Conservation (phyloP, 2,113 vertebrate genomes). For the Pandion haliaetus region DNA sequence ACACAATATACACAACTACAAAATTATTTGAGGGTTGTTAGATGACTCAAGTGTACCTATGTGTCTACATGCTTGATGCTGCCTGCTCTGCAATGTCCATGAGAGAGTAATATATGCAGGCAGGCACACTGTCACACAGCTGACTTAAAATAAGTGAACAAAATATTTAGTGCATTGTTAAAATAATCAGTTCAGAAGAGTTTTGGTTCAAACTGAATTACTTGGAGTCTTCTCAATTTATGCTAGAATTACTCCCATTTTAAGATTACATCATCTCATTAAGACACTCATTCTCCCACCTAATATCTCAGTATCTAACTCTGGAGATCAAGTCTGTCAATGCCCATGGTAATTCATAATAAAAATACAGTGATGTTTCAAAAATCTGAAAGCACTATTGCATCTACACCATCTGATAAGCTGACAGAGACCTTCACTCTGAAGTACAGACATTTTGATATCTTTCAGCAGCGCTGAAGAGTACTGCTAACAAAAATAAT, state of each 20-base stretch:
- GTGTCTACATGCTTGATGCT: background rate
- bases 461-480: background rate
- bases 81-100: background rate
- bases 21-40: background rate
- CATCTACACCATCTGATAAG: background rate
- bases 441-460: constrained; percentile 7
- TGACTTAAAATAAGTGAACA: background rate
- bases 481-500: background rate
- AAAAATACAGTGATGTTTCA: background rate
- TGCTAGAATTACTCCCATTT: background rate
- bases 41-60: background rate
- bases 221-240: background rate
- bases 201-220: background rate
- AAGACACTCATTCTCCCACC: background rate
- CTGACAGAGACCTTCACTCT: background rate
- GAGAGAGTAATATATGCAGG: background rate
- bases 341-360: background rate
- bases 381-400: background rate
- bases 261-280: background rate
- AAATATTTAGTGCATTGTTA: background rate
- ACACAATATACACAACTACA: background rate
- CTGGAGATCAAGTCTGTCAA: background rate
- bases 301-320: background rate
- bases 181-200: background rate
- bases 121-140: background rate